Conservation (phyloP, 2,888 invertebrate genomes). For the Lasioglossum villosulum region DNA sequence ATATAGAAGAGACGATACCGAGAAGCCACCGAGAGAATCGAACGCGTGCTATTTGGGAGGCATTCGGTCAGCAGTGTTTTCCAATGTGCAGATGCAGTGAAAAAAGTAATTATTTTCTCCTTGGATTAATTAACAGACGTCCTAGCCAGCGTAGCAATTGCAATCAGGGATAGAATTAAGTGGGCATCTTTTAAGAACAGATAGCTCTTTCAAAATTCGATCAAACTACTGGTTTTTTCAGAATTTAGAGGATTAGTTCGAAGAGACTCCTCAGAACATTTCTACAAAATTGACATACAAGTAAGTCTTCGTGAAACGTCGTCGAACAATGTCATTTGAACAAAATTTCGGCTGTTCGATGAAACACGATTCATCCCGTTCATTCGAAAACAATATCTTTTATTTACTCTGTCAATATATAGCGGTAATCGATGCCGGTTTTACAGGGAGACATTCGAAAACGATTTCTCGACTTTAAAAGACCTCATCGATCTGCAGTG, state of each 20-base stretch:
- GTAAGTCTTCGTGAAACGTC: not conserved
- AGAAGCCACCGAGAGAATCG: slow-evolving; percentile 46
- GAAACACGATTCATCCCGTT: not conserved
- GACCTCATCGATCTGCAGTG: not conserved
- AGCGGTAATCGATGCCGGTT: not conserved
- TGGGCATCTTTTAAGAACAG: not conserved
- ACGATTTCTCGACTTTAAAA: slow-evolving; percentile 18
- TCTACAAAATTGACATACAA: not conserved
- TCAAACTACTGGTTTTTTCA: too few species aligned
- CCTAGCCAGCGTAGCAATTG: not conserved
- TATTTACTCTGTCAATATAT: not conserved
- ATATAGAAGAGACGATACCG: slow-evolving; percentile 44
- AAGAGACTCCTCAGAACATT: not conserved
- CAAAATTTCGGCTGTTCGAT: not conserved
- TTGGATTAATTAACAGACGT: not conserved
- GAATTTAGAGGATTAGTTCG: too few species aligned
- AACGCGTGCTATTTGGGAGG: slow-evolving; percentile 37
- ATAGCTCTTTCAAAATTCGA: too few species aligned
- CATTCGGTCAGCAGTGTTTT: slow-evolving; percentile 27
- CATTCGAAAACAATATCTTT: not conserved
- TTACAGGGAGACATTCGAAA: not conserved
- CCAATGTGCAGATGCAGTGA: not conserved
- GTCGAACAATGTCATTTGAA: not conserved
- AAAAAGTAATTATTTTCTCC: not conserved
- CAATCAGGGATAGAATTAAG: not conserved